Evolutionary conservation across 2,797 vertebrate genomes (phyloP).

Genomic region (Scleropages formosus): DNA sequence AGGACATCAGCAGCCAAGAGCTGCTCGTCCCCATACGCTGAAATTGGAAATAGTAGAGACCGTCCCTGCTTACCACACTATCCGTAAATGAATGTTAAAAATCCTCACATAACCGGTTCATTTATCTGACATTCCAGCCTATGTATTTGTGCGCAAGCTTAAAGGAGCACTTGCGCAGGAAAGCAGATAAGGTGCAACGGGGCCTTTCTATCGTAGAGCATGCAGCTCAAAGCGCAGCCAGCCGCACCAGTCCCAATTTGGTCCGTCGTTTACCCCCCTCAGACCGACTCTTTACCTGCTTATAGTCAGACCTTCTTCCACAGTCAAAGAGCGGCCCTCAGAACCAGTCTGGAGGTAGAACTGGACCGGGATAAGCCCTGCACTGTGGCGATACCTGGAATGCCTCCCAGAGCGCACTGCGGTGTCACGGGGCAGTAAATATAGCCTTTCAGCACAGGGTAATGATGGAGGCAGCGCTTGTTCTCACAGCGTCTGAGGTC

Average conservation of each 20-base stretch:
- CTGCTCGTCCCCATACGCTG: background rate
- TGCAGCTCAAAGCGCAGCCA: background rate
- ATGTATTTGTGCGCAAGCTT: background rate
- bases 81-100: background rate
- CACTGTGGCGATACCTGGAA: constrained; percentile 23
- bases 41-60: background rate
- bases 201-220: background rate
- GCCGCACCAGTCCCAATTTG: background rate
- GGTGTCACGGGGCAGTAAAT: constrained; percentile 33
- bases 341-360: constrained; percentile 7
- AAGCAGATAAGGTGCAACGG: background rate
- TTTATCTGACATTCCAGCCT: background rate
- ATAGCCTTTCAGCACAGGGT: constrained; percentile 60
- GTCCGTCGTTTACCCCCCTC: background rate
- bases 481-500: constrained; percentile 44
- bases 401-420: constrained; percentile 20
- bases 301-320: constrained; percentile 7
- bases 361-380: constrained; percentile 22
- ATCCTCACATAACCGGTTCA: background rate
- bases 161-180: background rate
- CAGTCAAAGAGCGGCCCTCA: constrained; percentile 13
- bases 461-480: constrained; percentile 59
- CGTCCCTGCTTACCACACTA: background rate
- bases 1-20: background rate
- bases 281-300: background rate